Evolutionary conservation across 2,113 vertebrate species (phyloP).

Genomic region (Equus quagga): DNA sequence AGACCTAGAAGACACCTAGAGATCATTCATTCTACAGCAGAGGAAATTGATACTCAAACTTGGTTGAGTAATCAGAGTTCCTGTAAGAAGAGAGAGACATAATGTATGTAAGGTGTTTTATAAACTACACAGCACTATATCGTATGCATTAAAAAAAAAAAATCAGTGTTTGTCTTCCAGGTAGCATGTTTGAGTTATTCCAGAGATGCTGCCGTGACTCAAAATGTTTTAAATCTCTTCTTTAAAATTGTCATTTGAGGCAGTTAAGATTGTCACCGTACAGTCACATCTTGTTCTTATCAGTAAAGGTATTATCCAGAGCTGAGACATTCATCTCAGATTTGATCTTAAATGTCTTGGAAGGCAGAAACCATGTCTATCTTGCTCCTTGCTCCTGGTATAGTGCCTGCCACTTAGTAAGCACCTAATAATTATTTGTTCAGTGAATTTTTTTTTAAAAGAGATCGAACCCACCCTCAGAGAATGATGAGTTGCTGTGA

Average conservation of each 20-base stretch:
- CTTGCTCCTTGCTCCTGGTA: conserved; percentile 64
- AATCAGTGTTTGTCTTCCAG: conserved; percentile 32
- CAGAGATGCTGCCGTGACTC: conserved; percentile 66
- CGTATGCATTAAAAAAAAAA: not conserved
- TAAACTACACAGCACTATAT: not conserved
- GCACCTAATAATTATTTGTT: conserved; percentile 71
- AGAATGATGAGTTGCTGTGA: conserved; percentile 36
- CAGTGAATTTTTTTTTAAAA: conserved; percentile 38
- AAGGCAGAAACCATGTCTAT: conserved; percentile 64
- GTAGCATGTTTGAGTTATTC: conserved; percentile 48
- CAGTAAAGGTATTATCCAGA: conserved; percentile 62
- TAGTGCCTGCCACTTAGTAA: conserved; percentile 54
- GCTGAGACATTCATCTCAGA: conserved; percentile 54
- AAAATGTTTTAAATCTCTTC: conserved; percentile 80
- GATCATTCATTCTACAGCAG: not conserved
- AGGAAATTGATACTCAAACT: not conserved
- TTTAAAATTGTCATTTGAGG: conserved; percentile 73
- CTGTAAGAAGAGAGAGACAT: not conserved
- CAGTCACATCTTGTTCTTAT: conserved; percentile 70
- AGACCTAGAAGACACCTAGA: conserved; percentile 4
- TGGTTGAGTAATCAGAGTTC: not conserved
- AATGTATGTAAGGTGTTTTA: not conserved
- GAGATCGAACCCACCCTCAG: conserved; percentile 18
- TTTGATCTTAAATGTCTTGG: conserved; percentile 64
- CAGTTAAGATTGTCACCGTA: conserved; percentile 71